Conservation (phyloP, 2,113 vertebrate genomes). For the Nanorana parkeri region DNA sequence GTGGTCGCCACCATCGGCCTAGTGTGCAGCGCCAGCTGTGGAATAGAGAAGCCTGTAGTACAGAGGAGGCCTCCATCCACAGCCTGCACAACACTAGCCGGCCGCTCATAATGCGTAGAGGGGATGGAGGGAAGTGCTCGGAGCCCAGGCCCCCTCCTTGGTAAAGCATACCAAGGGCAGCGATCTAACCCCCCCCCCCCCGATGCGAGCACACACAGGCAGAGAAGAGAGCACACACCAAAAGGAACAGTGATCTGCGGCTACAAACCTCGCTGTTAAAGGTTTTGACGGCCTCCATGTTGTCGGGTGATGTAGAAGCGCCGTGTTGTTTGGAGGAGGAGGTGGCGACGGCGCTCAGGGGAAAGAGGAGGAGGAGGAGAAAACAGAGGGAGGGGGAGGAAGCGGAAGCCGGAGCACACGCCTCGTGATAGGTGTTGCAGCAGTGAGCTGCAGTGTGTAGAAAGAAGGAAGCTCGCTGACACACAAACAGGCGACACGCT, state of each 20-base stretch:
- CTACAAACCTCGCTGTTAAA: slow-evolving; percentile 57
- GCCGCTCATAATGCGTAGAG: not conserved
- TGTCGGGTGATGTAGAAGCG: slow-evolving; percentile 46
- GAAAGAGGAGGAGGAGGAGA: slow-evolving; percentile 5
- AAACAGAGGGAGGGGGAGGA: slow-evolving; percentile 3
- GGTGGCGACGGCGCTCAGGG: not conserved
- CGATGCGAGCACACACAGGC: not conserved
- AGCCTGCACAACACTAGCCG: not conserved
- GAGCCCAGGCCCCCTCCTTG: not conserved
- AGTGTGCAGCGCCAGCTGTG: not conserved
- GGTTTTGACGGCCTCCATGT: slow-evolving; percentile 55
- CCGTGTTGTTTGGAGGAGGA: slow-evolving; percentile 52
- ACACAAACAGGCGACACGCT: too few relatives aligned
- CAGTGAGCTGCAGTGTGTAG: not conserved
- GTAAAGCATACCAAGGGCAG: too few relatives aligned
- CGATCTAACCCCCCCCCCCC: not conserved
- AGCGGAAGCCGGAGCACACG: not conserved
- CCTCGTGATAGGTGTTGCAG: too few relatives aligned
- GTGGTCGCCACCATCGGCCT: not conserved
- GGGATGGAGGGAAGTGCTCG: not conserved
- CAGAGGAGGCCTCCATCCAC: not conserved
- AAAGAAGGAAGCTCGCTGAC: not conserved
- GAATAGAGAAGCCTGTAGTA: not conserved
- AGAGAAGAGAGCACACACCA: not conserved
- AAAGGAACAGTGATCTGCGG: not conserved